Evolutionary conservation across 2,113 vertebrate genomes (phyloP).

Genomic region (Bujurquina vittata): DNA sequence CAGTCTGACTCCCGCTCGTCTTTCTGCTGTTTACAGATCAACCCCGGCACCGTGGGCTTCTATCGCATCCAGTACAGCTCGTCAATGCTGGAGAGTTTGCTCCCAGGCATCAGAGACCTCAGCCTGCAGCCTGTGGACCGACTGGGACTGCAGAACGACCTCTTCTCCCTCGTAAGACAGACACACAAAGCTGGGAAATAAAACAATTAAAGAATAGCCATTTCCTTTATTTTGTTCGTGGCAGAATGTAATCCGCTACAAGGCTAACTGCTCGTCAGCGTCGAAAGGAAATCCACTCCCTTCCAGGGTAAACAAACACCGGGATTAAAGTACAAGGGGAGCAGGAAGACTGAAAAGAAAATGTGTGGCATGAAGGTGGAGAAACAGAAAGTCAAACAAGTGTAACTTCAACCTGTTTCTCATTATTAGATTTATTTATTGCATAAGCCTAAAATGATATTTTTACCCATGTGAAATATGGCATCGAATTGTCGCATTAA

Average conservation of each 20-base stretch:
- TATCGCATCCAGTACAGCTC: constrained; percentile 96
- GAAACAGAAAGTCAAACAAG: background rate
- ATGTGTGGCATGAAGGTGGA: fast-evolving
- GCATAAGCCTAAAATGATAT: background rate
- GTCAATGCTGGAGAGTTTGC: constrained; percentile 89
- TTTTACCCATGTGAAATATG: background rate
- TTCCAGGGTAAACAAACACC: background rate
- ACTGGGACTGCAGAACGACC: constrained; percentile 96
- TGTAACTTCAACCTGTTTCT: background rate
- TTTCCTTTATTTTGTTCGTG: background rate
- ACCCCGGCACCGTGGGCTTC: constrained; percentile 97
- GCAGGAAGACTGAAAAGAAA: background rate
- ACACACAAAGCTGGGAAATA: background rate
- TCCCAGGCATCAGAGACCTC: constrained; percentile 92
- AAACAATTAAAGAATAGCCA: background rate
- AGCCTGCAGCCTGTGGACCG: constrained; percentile 94
- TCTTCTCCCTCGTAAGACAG: constrained; percentile 92
- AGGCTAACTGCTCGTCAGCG: background rate
- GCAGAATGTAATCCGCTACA: background rate
- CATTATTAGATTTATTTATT: background rate
- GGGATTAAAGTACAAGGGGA: background rate
- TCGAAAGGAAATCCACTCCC: background rate
- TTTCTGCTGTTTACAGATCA: constrained; percentile 81
- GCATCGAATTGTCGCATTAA: background rate
- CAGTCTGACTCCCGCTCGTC: constrained; percentile 16